Conservation (phyloP, 1,140 invertebrate genomes). For the Helicoverpa zea region DNA sequence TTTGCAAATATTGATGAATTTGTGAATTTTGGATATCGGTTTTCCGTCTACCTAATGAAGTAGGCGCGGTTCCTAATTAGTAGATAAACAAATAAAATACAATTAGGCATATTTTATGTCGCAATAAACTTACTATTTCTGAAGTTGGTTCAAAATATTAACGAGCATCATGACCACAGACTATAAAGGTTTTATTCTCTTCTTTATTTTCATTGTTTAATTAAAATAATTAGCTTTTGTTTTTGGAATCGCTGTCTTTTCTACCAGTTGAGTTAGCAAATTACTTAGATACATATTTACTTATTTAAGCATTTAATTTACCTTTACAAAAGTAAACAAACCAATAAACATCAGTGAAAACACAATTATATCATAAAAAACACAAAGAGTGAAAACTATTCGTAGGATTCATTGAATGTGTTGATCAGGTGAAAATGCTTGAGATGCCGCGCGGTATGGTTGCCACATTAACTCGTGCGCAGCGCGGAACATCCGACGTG, state of each 20-base stretch:
- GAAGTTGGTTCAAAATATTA: too few relatives aligned
- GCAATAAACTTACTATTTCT: too few relatives aligned
- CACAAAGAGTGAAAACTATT: slow-evolving; percentile 35
- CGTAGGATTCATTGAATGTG: slow-evolving; percentile 29
- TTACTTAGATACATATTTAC: too few relatives aligned
- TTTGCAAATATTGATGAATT: background rate
- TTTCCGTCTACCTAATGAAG: background rate
- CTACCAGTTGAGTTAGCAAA: too few relatives aligned
- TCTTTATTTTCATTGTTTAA: background rate
- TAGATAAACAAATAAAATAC: too few relatives aligned
- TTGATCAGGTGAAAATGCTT: slow-evolving; percentile 39
- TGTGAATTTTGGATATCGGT: background rate
- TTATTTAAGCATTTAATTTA: too few relatives aligned
- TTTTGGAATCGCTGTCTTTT: too few relatives aligned
- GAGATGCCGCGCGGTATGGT: slow-evolving; percentile 10
- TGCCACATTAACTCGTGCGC: slow-evolving; percentile 30
- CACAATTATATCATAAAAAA: background rate
- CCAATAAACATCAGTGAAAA: background rate
- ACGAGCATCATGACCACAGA: too few relatives aligned
- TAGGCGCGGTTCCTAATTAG: too few relatives aligned
- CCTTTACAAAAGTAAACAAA: background rate
- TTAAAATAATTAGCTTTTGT: too few relatives aligned
- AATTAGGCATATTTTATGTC: too few relatives aligned
- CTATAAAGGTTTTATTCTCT: too few relatives aligned
- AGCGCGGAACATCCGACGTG: slow-evolving; percentile 23